A percentile compares a stretch with the other conserved stretches of the same genome.
Evolutionary conservation across 1,140 invertebrate genomes (phyloP).

Genomic region (Zaprionus inermis): DNA sequence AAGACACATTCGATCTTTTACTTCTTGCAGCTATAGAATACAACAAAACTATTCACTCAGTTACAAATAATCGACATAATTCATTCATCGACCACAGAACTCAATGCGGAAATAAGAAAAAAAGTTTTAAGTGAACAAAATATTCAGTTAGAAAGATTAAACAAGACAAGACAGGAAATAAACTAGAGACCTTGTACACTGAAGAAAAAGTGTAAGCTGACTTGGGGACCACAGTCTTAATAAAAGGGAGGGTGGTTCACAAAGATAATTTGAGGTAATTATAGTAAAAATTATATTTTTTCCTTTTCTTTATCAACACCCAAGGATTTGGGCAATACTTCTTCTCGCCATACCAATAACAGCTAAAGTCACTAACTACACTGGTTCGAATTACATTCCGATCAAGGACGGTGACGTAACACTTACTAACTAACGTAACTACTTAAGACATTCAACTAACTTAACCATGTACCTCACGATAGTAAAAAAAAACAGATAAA

Average conservation of each 20-base stretch:
- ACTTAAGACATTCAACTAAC: too few relatives aligned
- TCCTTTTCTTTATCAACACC: neutral
- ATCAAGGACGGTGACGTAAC: neutral
- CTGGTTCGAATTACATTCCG: neutral
- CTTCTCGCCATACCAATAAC: neutral
- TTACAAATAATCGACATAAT: slow-evolving; percentile 11
- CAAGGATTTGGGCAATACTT: neutral
- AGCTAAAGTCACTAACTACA: neutral
- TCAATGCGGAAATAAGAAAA: slow-evolving; percentile 11
- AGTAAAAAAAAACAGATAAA: neutral
- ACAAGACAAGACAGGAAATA: slow-evolving; percentile 26
- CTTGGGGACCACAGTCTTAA: slow-evolving; percentile 29
- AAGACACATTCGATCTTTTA: slow-evolving; percentile 19
- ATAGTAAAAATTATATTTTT: neutral
- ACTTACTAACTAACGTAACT: neutral
- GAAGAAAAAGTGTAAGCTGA: slow-evolving; percentile 36
- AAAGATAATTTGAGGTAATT: slow-evolving; percentile 22
- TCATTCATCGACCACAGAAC: slow-evolving; percentile 10
- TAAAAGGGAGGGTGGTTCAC: slow-evolving; percentile 36
- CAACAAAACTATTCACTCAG: slow-evolving; percentile 40
- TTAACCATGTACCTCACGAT: neutral
- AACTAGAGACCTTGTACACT: slow-evolving; percentile 26
- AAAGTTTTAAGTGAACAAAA: slow-evolving; percentile 18
- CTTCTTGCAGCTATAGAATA: slow-evolving; percentile 18
- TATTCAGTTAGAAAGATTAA: neutral